phyloP scores from a whole-genome alignment of 1,140 invertebrate species.

The Belonocnema kinseyi region DNA sequence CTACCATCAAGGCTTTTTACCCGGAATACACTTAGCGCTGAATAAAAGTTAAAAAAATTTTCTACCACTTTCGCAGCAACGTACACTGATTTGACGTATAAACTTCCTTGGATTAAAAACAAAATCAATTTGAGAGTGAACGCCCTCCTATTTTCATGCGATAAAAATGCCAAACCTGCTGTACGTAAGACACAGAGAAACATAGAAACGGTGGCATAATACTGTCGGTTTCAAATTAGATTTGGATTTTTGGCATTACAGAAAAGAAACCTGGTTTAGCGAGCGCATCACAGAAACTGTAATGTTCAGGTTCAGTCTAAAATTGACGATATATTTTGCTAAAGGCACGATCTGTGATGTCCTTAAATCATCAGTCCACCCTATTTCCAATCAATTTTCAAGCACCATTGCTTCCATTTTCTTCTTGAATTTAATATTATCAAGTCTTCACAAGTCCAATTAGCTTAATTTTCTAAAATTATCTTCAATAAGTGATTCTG shows the following conservation, averaged over 20 bases:
- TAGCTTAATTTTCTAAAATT: conserved; percentile 12
- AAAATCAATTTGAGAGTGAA: too few relatives aligned
- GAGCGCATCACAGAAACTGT: conserved; percentile 7
- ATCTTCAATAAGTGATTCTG: not conserved
- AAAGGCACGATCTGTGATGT: conserved; percentile 27
- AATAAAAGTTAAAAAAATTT: too few relatives aligned
- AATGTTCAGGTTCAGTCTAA: conserved; percentile 29
- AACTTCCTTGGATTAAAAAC: too few relatives aligned
- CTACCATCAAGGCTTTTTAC: too few relatives aligned
- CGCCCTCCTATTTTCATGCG: not conserved
- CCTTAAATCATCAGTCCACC: conserved; percentile 11
- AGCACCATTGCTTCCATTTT: not conserved
- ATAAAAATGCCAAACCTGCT: conserved; percentile 13
- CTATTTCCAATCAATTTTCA: not conserved
- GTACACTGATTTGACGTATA: too few relatives aligned
- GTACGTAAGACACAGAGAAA: not conserved
- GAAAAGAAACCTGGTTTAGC: conserved; percentile 11
- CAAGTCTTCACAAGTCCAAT: not conserved
- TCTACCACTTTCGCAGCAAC: too few relatives aligned
- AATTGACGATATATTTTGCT: conserved; percentile 17
- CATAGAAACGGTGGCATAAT: conserved; percentile 28
- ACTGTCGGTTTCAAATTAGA: conserved; percentile 25
- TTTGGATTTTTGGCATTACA: conserved; percentile 26
- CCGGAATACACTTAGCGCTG: too few relatives aligned
- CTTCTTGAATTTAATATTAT: not conserved